Conservation (phyloP, 1,140 invertebrate genomes). For the Bilobella aurantiaca region DNA sequence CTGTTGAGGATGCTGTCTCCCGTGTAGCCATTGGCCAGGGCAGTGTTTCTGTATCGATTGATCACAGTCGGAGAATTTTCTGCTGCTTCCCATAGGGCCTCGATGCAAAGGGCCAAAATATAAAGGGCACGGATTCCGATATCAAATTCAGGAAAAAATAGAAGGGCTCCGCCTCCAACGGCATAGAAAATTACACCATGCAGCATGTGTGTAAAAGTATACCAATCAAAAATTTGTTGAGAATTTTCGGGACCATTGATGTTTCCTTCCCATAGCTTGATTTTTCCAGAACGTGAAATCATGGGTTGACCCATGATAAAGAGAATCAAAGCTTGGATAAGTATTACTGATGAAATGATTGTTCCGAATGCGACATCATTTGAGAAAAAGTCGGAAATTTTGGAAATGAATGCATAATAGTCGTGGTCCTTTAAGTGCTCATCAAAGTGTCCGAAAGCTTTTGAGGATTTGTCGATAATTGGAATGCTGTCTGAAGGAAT, state of each 20-base stretch:
- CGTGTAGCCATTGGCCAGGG: neutral
- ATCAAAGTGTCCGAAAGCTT: neutral
- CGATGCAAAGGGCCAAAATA: neutral
- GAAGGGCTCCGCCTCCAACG: neutral
- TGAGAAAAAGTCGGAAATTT: neutral
- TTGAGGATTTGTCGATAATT: neutral
- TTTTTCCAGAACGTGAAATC: neutral
- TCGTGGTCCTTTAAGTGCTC: neutral
- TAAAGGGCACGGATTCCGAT: neutral
- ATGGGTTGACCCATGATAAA: constrained; percentile 2
- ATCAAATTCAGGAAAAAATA: neutral
- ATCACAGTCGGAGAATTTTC: constrained; percentile 8
- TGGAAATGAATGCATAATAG: neutral
- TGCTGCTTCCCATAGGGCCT: constrained; percentile 1
- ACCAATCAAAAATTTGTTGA: constrained; percentile 9
- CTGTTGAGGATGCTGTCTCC: constrained; percentile 5
- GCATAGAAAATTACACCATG: constrained; percentile 9
- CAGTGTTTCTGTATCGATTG: neutral
- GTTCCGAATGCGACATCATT: neutral
- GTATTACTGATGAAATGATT: neutral
- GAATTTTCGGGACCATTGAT: constrained; percentile 2
- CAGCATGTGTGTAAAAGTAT: constrained; percentile 5
- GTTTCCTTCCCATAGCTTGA: constrained; percentile 2
- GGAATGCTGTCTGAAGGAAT: too few species aligned
- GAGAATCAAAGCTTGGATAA: neutral